Percentiles rank a stretch among this genome's conserved stretches.
phyloP scores from a whole-genome alignment of 1,140 invertebrate species.

The Pseudobourletiella spinata region DNA sequence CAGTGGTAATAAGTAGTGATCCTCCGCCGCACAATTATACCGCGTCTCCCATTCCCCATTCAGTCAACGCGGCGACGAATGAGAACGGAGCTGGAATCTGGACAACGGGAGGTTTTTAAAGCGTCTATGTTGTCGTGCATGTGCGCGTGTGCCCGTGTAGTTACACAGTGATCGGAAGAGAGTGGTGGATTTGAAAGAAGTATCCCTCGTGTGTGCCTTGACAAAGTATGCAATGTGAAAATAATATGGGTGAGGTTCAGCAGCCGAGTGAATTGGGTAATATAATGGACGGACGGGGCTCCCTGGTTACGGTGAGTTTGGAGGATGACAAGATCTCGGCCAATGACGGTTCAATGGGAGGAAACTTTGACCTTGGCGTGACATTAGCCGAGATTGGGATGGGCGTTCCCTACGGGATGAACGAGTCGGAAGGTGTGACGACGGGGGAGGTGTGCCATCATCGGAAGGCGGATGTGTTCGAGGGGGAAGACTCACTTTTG shows the following conservation, averaged over 20 bases:
- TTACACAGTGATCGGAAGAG: too few relatives aligned
- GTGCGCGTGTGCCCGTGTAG: too few relatives aligned
- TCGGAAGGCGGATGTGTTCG: not conserved
- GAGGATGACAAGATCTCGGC: not conserved
- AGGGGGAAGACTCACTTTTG: not conserved
- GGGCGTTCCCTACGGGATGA: not conserved
- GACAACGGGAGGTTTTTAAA: too few relatives aligned
- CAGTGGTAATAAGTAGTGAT: too few relatives aligned
- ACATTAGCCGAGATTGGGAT: conserved; percentile 1
- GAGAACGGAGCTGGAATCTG: too few relatives aligned
- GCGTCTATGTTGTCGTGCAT: too few relatives aligned
- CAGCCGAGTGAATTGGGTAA: not conserved
- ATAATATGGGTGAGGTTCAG: conserved; percentile 2
- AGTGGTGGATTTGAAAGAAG: too few relatives aligned
- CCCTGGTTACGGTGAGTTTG: not conserved
- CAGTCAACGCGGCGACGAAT: too few relatives aligned
- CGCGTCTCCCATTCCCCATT: too few relatives aligned
- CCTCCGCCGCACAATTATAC: too few relatives aligned
- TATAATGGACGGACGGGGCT: not conserved
- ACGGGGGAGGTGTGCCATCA: not conserved
- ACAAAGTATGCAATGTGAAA: too few relatives aligned
- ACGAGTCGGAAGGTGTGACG: not conserved
- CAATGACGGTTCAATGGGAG: not conserved
- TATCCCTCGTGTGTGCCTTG: too few relatives aligned
- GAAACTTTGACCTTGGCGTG: not conserved